A percentile compares a stretch with the other conserved stretches of the same genome.
These are phyloP conservation scores for Xyliphius kryptos DNA, from an alignment of 2,113 vertebrate genomes.

Conservation along the genomic window DNA sequence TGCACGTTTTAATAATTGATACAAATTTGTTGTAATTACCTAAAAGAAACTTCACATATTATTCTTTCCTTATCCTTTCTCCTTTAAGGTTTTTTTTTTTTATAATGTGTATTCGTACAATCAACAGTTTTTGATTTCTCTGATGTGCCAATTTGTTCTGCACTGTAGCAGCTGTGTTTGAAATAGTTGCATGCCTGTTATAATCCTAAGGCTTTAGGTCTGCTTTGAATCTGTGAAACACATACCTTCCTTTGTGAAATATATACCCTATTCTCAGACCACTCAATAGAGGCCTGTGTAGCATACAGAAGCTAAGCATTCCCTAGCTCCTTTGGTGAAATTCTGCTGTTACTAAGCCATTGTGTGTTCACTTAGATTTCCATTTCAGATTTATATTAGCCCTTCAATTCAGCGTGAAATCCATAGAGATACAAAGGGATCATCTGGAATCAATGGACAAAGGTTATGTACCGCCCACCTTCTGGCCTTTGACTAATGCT, in stretches of 20 bases:
- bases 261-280: constrained; percentile 7
- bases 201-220: constrained; percentile 28
- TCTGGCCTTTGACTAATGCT: constrained; percentile 48
- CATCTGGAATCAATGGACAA: constrained; percentile 59
- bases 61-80: constrained; percentile 11
- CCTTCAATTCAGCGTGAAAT: constrained; percentile 46
- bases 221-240: constrained; percentile 13
- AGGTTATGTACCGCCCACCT: constrained; percentile 55
- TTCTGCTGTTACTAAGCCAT: constrained; percentile 26
- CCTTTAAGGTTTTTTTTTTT: no score
- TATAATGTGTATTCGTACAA: not conserved
- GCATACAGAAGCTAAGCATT: constrained; percentile 31
- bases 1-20: no score
- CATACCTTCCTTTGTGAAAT: constrained; percentile 33
- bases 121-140: constrained; percentile 30
- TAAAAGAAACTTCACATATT: no score
- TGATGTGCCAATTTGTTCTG: constrained; percentile 34
- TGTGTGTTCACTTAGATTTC: constrained; percentile 44
- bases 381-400: constrained; percentile 43
- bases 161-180: constrained; percentile 25
- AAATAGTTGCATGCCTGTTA: constrained; percentile 28
- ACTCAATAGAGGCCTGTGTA: constrained; percentile 16
- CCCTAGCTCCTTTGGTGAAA: constrained; percentile 19
- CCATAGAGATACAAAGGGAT: constrained; percentile 49
- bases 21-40: no score